Evolutionary conservation across 2,888 invertebrate genomes (phyloP), one percentile per base, ranked within the genome.

Genomic region (Leuctra nigra): DNA sequence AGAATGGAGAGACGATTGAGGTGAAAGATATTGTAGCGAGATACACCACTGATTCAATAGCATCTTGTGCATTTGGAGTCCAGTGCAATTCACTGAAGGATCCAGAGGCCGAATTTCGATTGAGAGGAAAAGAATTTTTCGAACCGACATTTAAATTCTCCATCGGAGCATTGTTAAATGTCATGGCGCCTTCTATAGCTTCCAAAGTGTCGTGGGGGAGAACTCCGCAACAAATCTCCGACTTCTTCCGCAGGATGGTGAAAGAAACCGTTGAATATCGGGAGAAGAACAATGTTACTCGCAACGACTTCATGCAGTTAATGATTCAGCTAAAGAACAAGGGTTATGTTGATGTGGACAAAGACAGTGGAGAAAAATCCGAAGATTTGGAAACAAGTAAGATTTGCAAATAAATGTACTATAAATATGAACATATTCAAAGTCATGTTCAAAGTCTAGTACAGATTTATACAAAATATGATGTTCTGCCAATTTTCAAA

Each of bases 121-220:
- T 50, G 65, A 29, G 66, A 70, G 61, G 66, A 63, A 1, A 61
- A 58, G 54, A 63, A 66, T 14, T 64, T 66, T 0, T 33, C 66
- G 2, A 48, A 62, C 20, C 63, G 68, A 1, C 65, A 63, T 6
- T 69, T 68, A 52, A 35, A 68, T 69, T 16, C 16, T n/a, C n/a
- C n/a, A 29, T 29, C 0, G 74, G 76, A 62, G 71, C 71, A 1
- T 72, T 74, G 61, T 65, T 74, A 14, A 75, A 76, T 62, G 75
- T 73, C 9, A 65, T 67, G 1, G 77, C 70, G 7, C 76, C 76
- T 0, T 76, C 72, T 60, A 76, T 75, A 61, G 75, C 75, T 1
- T 72, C 71, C 1, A 29, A 13, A 4, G 29, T 29, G 3, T 29
- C 25, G 16, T 24, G 22, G 22, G 33, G 39, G 2, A 39, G 16